Conservation (phyloP, 2,888 invertebrate species). For the Athalia circularis region DNA sequence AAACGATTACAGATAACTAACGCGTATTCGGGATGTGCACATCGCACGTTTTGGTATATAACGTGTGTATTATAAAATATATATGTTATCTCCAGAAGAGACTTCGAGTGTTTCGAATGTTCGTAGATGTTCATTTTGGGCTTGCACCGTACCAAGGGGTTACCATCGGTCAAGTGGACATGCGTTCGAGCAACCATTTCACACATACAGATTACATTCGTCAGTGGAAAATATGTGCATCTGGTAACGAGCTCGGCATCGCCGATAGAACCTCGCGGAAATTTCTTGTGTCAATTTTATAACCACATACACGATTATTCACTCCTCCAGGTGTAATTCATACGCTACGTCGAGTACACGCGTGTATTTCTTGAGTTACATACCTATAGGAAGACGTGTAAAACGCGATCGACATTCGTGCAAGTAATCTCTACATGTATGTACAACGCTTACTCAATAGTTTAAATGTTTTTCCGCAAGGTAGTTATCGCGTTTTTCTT, state of each 20-base stretch:
- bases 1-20: background rate
- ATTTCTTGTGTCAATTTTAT: no score
- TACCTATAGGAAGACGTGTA: background rate
- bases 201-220: conserved; percentile 8
- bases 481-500: conserved; percentile 16
- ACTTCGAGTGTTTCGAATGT: conserved; percentile 34
- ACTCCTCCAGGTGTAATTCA: no score
- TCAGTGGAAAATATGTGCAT: background rate
- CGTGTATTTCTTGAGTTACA: background rate
- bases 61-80: no score
- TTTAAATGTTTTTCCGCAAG: conserved; percentile 7
- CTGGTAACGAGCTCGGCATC: no score
- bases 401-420: background rate
- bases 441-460: conserved; percentile 11
- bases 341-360: no score
- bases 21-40: background rate
- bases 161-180: conserved; percentile 35
- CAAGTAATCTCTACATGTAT: background rate
- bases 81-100: background rate
- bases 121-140: conserved; percentile 17
- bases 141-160: conserved; percentile 4
- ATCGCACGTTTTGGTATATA: background rate
- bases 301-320: no score
- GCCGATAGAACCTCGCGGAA: no score
- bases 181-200: background rate